Conservation (phyloP, 2,888 invertebrate species). For the Amiota mariae region DNA sequence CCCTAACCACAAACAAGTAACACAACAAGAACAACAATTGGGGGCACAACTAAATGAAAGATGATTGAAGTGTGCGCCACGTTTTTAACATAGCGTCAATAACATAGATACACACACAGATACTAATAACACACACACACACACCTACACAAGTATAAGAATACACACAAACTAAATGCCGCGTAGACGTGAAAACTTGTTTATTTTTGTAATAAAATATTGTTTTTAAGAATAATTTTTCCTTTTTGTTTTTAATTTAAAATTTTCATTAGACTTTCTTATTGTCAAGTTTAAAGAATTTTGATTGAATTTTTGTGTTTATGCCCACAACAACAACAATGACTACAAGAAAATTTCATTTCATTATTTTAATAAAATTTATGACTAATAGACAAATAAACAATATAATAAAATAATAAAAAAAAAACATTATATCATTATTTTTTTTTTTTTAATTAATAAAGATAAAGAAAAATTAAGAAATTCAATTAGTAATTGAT, state of each 20-base stretch:
- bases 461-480: too few relatives aligned
- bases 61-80: conserved; percentile 62
- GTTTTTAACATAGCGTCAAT: conserved; percentile 22
- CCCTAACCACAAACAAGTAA: background rate
- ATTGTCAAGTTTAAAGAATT: conserved; percentile 15
- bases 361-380: conserved; percentile 6
- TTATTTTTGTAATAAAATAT: conserved; percentile 25
- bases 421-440: background rate
- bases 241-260: background rate
- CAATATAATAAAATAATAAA: conserved; percentile 23
- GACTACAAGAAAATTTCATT: background rate
- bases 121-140: too few relatives aligned
- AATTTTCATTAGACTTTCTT: background rate
- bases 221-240: conserved; percentile 10
- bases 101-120: background rate
- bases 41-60: conserved; percentile 10
- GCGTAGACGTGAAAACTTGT: conserved; percentile 17
- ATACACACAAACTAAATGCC: background rate
- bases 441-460: too few relatives aligned
- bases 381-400: conserved; percentile 21
- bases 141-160: background rate
- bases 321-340: background rate
- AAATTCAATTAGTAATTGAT: too few relatives aligned
- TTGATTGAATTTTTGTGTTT: conserved; percentile 28
- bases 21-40: background rate